Conservation (phyloP, 2,888 invertebrate genomes). For the Philonicus albiceps region DNA sequence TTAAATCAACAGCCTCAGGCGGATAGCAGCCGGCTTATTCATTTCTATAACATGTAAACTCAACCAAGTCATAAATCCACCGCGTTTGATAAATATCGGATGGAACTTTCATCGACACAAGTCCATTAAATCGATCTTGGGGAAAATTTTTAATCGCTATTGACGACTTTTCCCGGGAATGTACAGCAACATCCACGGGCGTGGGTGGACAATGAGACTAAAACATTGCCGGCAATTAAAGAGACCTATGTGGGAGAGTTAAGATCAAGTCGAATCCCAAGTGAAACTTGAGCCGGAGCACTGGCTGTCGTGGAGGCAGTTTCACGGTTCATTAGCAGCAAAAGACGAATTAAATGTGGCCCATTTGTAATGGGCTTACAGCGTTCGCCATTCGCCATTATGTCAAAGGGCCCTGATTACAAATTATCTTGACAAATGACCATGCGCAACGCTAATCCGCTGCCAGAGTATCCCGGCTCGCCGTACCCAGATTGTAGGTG, state of each 20-base stretch:
- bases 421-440: constrained; percentile 28
- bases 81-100: neutral
- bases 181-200: neutral
- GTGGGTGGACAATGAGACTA: neutral
- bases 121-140: neutral
- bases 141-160: neutral
- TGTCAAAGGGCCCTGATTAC: constrained; percentile 1
- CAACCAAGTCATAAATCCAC: neutral
- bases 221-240: constrained; percentile 19
- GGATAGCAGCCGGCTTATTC: neutral
- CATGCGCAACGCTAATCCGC: neutral
- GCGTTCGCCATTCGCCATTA: neutral
- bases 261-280: neutral
- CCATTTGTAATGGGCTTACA: neutral
- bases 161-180: neutral
- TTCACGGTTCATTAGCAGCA: constrained; percentile 16
- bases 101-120: neutral
- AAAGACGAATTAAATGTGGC: constrained; percentile 8
- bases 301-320: neutral
- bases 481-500: neutral
- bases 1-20: neutral
- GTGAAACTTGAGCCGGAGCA: neutral
- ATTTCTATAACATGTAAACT: neutral
- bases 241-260: neutral
- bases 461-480: neutral